Percentiles rank a stretch among this genome's conserved stretches.
These are phyloP conservation scores for Urocynchramus pylzowi DNA, from an alignment of 2,113 vertebrate species.

Conservation along the genomic window DNA sequence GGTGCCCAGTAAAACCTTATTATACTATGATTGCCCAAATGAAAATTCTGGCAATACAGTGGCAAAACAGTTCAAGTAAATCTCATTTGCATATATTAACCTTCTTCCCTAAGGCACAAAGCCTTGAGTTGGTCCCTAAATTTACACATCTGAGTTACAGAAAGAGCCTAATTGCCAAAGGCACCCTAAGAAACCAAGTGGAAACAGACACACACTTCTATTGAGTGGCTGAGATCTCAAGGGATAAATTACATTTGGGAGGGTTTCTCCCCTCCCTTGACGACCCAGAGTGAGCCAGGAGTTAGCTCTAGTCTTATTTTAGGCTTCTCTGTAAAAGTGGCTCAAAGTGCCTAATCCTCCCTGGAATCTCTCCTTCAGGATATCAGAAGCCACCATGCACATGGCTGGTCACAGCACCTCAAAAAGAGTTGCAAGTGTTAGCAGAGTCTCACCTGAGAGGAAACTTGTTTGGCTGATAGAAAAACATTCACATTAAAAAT, in stretches of 20 bases:
- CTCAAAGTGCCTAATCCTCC: background rate
- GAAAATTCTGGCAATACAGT: background rate
- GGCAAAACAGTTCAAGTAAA: background rate
- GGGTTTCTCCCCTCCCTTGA: background rate
- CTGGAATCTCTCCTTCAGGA: background rate
- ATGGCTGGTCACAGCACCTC: background rate
- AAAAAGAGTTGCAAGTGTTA: background rate
- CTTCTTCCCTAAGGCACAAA: background rate
- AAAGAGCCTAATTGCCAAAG: background rate
- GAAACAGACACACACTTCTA: background rate
- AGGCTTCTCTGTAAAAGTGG: background rate
- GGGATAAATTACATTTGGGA: background rate
- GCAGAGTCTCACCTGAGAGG: background rate
- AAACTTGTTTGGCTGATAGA: background rate
- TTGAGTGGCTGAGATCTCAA: background rate
- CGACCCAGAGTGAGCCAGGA: background rate
- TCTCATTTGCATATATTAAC: background rate
- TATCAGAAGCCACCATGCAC: background rate
- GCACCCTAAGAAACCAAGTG: background rate
- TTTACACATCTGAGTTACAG: background rate
- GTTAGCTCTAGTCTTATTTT: background rate
- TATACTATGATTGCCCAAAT: background rate
- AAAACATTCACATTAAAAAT: conserved; percentile 8
- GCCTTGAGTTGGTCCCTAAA: background rate
- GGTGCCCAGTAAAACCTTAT: background rate